These are phyloP conservation scores for Sturnus vulgaris DNA, from an alignment of 2,113 vertebrate species.

Conservation along the genomic window DNA sequence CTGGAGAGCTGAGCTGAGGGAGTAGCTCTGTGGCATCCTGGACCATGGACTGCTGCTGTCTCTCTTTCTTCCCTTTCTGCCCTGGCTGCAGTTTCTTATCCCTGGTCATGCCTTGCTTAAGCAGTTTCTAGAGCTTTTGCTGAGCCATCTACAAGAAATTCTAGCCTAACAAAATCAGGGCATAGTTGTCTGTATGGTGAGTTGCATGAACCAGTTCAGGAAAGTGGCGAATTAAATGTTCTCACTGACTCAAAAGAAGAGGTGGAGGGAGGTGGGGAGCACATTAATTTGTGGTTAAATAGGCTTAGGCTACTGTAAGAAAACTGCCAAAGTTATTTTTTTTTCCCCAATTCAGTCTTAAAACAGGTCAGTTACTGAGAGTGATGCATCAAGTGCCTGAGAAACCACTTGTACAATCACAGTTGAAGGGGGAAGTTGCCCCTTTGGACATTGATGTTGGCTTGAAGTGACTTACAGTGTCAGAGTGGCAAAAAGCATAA, in stretches of 20 bases:
- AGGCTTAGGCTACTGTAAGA: background rate
- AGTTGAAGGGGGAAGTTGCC: background rate
- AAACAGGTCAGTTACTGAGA: background rate
- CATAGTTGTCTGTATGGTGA: background rate
- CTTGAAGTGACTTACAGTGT: background rate
- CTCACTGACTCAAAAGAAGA: background rate
- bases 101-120: background rate
- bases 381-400: background rate
- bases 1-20: background rate
- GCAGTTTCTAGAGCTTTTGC: background rate
- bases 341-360: background rate
- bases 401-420: background rate
- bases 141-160: background rate
- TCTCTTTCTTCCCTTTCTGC: background rate
- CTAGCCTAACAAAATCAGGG: background rate
- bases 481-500: background rate
- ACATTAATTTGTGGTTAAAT: background rate
- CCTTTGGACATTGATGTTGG: background rate
- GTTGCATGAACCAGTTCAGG: background rate
- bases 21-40: background rate
- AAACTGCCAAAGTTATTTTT: background rate
- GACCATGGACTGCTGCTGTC: accelerated
- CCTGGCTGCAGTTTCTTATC: background rate
- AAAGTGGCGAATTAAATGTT: background rate
- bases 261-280: background rate